Base-by-base conservation (phyloP, 2,113 vertebrate genomes). In the Neogobius melanostomus region DNA sequence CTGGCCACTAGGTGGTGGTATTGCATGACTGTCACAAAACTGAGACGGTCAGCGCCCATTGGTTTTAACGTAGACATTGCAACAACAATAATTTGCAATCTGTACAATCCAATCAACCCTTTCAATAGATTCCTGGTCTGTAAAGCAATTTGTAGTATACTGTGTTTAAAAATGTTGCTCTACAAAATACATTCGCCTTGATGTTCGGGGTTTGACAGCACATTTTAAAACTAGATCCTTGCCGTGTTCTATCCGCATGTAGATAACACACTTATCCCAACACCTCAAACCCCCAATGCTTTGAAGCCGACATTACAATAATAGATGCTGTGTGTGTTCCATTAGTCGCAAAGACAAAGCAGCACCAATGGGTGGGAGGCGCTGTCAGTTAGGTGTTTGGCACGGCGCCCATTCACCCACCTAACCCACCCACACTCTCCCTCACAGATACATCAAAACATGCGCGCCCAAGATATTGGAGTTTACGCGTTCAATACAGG, bases 261-360 rank as follows among this genome's bases (percentile, higher is more conserved):
- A 56, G 53, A 56, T 56, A 56, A 16, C 53, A 56, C 53, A 56
- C 21, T 56, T 56, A 56, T 56, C 17, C 53, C 16, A 28, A 28
- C 28, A 28, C 53, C 53, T 28, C 53, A 6, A 56, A 28, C 53
- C 53, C 53, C 17, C 53, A 11, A 56, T 21, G 53, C 53, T 59
- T 21, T 14, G 15, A 44, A 61, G n/a, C 92, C 91, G 89, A 91
- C 82, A 91, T 92, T 93, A 93, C 93, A 91, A 94, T 96, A 97
- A 97, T 96, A 96, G 95, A 96, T 96, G 96, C 93, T 79, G 93
- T 95, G 91, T 94, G 94, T 94, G 94, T 94, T 94, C 94, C 94
- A 96, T 97, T 97, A 97, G 95, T 94, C 94, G 93, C 92, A 72
- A 86, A 91, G 90, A 91, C 90, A 90, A 90, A 89, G 87, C 90